phyloP scores from a whole-genome alignment of 2,797 vertebrate genomes.

The Urophycis tenuis region DNA sequence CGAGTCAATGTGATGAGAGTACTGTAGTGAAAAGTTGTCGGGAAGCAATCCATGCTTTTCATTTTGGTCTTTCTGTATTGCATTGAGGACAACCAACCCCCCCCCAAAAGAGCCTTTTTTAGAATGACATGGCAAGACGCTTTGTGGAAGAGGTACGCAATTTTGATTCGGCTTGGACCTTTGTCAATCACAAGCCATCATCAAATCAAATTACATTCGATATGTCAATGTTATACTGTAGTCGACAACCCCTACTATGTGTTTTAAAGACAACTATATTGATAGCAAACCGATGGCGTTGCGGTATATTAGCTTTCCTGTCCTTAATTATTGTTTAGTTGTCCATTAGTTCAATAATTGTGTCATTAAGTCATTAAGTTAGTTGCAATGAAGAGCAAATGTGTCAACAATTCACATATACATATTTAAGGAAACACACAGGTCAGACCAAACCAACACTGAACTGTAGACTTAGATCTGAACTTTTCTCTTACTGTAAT shows the following conservation, averaged over 20 bases:
- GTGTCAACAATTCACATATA: not conserved
- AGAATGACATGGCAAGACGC: conserved; percentile 44
- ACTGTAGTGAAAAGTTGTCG: conserved; percentile 31
- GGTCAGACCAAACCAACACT: not conserved
- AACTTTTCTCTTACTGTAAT: conserved; percentile 1
- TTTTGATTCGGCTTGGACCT: not conserved
- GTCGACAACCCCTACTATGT: not conserved
- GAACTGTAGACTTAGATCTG: not conserved
- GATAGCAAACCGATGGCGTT: not conserved
- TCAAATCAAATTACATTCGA: too few species aligned
- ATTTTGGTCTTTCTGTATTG: not conserved
- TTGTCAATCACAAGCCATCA: conserved; percentile 10
- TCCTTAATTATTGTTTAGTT: not conserved
- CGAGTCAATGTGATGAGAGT: conserved; percentile 54
- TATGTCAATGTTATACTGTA: conserved; percentile 19
- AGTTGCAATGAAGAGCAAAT: not conserved
- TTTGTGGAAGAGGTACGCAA: conserved; percentile 25
- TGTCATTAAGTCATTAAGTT: not conserved
- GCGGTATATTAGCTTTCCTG: not conserved
- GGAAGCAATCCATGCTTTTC: conserved; percentile 28
- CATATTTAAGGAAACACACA: not conserved
- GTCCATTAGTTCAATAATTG: not conserved
- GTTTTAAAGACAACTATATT: not conserved
- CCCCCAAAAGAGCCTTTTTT: conserved; percentile 33
- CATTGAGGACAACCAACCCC: conserved; percentile 35